Evolutionary conservation across 2,113 vertebrate species (phyloP), one percentile per base, ranked within the genome.

Genomic region (Sphaerodactylus townsendi): DNA sequence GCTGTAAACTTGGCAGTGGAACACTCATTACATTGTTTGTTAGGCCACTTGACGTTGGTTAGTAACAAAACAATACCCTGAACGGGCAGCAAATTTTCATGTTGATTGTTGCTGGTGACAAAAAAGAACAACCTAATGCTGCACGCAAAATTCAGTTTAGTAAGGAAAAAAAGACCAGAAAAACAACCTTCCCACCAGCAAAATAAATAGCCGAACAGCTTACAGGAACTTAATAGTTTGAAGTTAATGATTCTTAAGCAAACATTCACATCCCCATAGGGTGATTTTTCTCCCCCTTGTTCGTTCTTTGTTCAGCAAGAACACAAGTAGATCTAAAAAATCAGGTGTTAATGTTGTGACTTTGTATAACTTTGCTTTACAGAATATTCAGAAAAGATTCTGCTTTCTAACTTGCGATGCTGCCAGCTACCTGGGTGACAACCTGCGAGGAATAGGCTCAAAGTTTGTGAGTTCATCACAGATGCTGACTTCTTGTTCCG

Each of bases 351-450:
- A 88, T 72, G 1, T 70, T 56, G 87, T 53, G 17, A 83, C n/a
- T n/a, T n/a, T n/a, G 68, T 2, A 78, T 30, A 88, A 2, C 90
- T 92, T 94, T 95, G 4, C 70, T 90, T 94, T 92, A 15, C 94
- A 99, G 98, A 99, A 98, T 95, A 98, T 99, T 93, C 99, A 99
- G 95, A 98, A 97, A 87, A 98, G 98, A 92, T 99, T 99, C 96
- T 99, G 98, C 95, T 97, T 98, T 87, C 92, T 99, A 87, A 99
- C 98, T 5, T 98, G 97, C 2, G 98, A 99, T 86, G 98, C 98
- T 28, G 98, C 98, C 86, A 96, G 97, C 88, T 99, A 99, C 91
- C 96, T 99, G 37, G 99, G 98, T 48, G 98, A 99, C 82, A 97
- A 98, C 72, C 96, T 99, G 79, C 96, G 98, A 81, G 98, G 98